Conservation (phyloP, 1,140 invertebrate genomes). For the Anadara kagoshimensis region DNA sequence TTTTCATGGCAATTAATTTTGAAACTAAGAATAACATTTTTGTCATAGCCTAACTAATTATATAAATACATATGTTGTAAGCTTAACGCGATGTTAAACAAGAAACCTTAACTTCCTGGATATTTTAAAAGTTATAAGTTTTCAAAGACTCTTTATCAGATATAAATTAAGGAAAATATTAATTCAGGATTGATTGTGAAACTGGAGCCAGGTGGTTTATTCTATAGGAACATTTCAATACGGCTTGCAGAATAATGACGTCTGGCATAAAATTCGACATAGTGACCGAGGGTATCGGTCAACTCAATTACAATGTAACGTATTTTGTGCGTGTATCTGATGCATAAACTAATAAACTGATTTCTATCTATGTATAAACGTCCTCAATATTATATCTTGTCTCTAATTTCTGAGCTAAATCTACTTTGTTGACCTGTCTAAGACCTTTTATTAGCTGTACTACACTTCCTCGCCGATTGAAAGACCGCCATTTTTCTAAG, state of each 20-base stretch:
- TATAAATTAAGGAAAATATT: too few species aligned
- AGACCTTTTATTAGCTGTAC: constrained; percentile 42
- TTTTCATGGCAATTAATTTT: too few species aligned
- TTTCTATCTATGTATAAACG: constrained; percentile 39
- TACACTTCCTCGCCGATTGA: constrained; percentile 41
- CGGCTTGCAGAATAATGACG: neutral
- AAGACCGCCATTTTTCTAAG: constrained; percentile 48
- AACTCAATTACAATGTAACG: neutral
- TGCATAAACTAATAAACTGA: neutral
- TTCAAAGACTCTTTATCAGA: too few species aligned
- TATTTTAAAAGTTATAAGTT: too few species aligned
- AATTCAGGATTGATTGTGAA: too few species aligned
- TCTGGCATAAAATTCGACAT: neutral
- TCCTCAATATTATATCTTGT: constrained; percentile 35
- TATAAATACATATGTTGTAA: too few species aligned
- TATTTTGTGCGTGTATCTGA: neutral
- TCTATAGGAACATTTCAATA: neutral
- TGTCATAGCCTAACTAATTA: too few species aligned
- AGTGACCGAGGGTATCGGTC: constrained; percentile 1
- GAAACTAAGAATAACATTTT: too few species aligned
- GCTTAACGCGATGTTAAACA: too few species aligned
- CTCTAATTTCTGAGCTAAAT: constrained; percentile 45
- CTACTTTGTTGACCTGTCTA: constrained; percentile 40
- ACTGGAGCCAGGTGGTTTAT: neutral
- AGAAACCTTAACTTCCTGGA: too few species aligned